Evolutionary conservation across 2,888 invertebrate genomes (phyloP), one percentile per base, ranked within the genome.

Genomic region (Leistus spinibarbis): DNA sequence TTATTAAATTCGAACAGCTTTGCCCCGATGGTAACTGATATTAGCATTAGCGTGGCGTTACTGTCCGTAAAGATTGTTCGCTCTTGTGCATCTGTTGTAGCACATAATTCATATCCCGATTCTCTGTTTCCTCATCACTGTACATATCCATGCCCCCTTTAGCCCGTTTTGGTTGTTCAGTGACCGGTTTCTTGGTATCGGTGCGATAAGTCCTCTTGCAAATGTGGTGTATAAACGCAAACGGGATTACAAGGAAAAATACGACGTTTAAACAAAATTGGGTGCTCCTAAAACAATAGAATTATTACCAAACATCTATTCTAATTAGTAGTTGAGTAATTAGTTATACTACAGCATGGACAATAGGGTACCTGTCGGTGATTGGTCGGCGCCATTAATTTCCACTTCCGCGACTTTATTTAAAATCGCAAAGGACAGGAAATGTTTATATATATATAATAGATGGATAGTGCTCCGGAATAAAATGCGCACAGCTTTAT

Each of bases 211-310:
- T 60, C 19, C 13, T 16, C 9, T 3, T 60, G 13, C 19, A 19
- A 60, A 19, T 20, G 19, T 19, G 22, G 2, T 22, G 16, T 19
- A 17, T 22, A 60, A 19, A 60, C 19, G 60, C 73, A 56, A 73
- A 78, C 1, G 88, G 88, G 77, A 84, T 86, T 2, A 86, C 83
- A 77, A 87, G 79, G 80, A 88, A 88, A 77, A 88, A 87, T 76
- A 86, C 82, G 2, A 85, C 76, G 78, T 88, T 88, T 67, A 87
- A 80, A 78, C 85, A 84, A 79, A 88, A 87, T 79, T 86, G 86
- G 0, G 83, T 80, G 77, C 82, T 83, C 77, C 87, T 87, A 77
- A 24, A 80, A 81, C 76, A 73, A 24, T 9, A 54, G n/a, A 22
- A 56, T 20, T n/a, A 23, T 69, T 24, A 24, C 20, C 64, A 70